phyloP scores from a whole-genome alignment of 2,797 vertebrate genomes.

The Alcedo atthis region DNA sequence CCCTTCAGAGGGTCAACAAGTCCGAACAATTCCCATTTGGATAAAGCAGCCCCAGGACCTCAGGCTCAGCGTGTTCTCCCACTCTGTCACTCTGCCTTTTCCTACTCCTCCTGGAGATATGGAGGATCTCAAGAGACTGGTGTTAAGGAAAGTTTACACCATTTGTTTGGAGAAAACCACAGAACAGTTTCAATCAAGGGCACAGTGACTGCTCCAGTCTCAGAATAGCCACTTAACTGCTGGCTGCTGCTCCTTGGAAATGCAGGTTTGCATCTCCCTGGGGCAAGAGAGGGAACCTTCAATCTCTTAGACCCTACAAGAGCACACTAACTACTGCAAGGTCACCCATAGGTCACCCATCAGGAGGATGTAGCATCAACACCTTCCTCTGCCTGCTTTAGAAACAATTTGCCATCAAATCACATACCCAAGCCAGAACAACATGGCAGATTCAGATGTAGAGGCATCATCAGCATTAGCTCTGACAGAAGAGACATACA shows the following conservation, averaged over 20 bases:
- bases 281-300: background rate
- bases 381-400: background rate
- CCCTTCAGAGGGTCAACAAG: background rate
- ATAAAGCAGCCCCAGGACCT: background rate
- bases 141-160: background rate
- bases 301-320: accelerated
- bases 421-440: accelerated
- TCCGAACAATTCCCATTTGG: accelerated
- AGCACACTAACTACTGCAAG: background rate
- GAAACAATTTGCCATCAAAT: background rate
- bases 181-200: background rate
- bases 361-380: accelerated
- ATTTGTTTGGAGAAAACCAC: background rate
- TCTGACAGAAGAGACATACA: background rate
- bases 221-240: conserved; percentile 40
- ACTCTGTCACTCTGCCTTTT: background rate
- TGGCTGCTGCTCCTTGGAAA: background rate
- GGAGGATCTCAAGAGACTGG: background rate
- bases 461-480: background rate
- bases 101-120: background rate
- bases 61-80: accelerated
- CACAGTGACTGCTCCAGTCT: background rate
- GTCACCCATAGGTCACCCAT: background rate
- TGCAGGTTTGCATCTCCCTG: background rate
- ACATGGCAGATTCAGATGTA: accelerated